These are phyloP conservation scores for Drosophila recens DNA, from an alignment of 2,888 invertebrate species.

Conservation along the genomic window DNA sequence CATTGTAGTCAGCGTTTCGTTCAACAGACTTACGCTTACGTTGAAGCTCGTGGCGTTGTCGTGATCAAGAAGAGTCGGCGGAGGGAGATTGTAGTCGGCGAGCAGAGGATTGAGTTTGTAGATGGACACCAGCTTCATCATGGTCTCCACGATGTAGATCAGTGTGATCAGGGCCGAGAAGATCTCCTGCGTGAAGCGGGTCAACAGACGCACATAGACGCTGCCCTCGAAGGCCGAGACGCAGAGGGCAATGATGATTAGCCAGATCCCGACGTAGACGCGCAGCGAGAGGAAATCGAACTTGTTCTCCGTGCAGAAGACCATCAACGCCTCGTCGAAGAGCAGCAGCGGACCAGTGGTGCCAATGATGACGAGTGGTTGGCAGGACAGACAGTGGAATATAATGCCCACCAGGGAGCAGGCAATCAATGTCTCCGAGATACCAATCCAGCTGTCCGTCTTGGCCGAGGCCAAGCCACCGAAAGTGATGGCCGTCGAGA, in stretches of 20 bases:
- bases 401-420: constrained; percentile 93
- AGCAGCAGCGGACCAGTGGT: constrained; percentile 97
- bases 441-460: constrained; percentile 95
- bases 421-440: constrained; percentile 95
- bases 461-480: constrained; percentile 98
- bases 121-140: constrained; percentile 92
- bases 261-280: constrained; percentile 97
- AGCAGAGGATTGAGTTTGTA: constrained; percentile 92
- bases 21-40: constrained; percentile 33
- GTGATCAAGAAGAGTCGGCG: constrained; percentile 69
- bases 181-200: constrained; percentile 98
- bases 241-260: constrained; percentile 92
- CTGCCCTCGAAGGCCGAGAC: constrained; percentile 96
- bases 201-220: constrained; percentile 95
- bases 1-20: constrained; percentile 33
- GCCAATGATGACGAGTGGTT: constrained; percentile 97
- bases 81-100: constrained; percentile 87
- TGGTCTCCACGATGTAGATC: constrained; percentile 96
- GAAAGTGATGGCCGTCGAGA: constrained; percentile 97
- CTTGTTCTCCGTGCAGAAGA: constrained; percentile 91
- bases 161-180: constrained; percentile 98
- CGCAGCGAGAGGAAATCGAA: constrained; percentile 94
- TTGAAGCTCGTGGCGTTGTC: constrained; percentile 42
- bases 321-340: constrained; percentile 96
- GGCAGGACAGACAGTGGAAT: constrained; percentile 95